A percentile compares a stretch with the other conserved stretches of the same genome.
These are phyloP conservation scores for Dendrocopos noguchii DNA, from an alignment of 2,113 vertebrate species.

Conservation along the genomic window DNA sequence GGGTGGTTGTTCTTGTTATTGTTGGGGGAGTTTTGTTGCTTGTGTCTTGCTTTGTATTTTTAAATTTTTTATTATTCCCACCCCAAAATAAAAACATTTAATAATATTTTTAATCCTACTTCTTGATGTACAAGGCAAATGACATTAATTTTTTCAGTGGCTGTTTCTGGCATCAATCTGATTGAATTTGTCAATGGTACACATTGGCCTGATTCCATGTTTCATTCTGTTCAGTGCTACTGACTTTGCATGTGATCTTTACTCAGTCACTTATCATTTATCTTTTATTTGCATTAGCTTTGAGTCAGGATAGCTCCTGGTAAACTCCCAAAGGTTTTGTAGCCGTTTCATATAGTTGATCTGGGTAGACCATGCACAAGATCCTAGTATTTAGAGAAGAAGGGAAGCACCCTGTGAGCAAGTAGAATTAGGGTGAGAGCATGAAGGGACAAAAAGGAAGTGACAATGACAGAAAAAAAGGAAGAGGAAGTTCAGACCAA, in stretches of 20 bases:
- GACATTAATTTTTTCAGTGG: background rate
- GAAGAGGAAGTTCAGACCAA: background rate
- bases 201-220: background rate
- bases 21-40: background rate
- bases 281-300: background rate
- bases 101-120: slow-evolving; percentile 23
- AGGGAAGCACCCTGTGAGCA: background rate
- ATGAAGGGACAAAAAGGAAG: background rate
- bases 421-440: background rate
- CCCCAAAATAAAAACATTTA: slow-evolving; percentile 23
- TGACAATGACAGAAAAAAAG: background rate
- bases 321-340: background rate
- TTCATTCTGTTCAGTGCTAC: rapidly evolving
- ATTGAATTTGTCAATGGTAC: background rate
- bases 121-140: slow-evolving; percentile 8
- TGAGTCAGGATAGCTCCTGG: background rate
- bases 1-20: background rate
- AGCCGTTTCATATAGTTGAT: background rate
- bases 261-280: background rate
- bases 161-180: slow-evolving; percentile 4
- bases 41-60: too few relatives aligned
- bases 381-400: background rate
- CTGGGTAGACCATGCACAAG: background rate
- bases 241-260: background rate
- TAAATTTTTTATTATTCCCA: background rate